Evolutionary conservation across 1,140 invertebrate species (phyloP), one percentile per base, ranked within the genome.

Genomic region (Linepithema humile): DNA sequence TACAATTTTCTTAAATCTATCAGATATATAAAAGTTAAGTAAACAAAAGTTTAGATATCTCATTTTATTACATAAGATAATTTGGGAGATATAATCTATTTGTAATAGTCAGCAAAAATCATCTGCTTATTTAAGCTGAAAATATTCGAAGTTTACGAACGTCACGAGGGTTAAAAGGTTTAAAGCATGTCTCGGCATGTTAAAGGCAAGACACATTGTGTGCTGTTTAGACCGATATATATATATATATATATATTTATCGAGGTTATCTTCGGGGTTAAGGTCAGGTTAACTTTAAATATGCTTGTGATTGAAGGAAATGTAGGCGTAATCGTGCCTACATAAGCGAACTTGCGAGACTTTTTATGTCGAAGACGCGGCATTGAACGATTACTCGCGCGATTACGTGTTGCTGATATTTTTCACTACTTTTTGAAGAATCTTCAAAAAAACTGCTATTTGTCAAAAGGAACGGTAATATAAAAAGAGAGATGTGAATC

Each of bases 201-300:
- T n/a, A n/a, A 10, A 77, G 20, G 9, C 32, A 20, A 65, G 7
- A 20, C 17, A 26, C 12, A 23, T 23, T 32, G 6, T 23, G 23
- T 60, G 35, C 23, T 55, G 45, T 67, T 78, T 38, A 40, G n/a
- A 38, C 32, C 48, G 48, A 67, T 77, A 69, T 38, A 43, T 38
- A 67, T 23, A 35, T 35, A 29, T 17, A 38, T 35, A 10, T n/a
- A n/a, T n/a, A n/a, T n/a, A n/a, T n/a, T n/a, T n/a, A 32, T 35
- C 12, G 57, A 48, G 75, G 75, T 80, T 80, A 80, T 80, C 75
- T 80, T 40, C 10, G 3, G 48, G 75, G 75, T 80, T 80, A 80
- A 80, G 64, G 38, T 12, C 75, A 35, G 72, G 2, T 60, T 70
- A 69, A 40, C 32, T 69, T 40, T 40, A 70, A 70, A 40, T 65